Base-by-base conservation (phyloP, 2,113 vertebrate species). In the Ciconia stormi region DNA sequence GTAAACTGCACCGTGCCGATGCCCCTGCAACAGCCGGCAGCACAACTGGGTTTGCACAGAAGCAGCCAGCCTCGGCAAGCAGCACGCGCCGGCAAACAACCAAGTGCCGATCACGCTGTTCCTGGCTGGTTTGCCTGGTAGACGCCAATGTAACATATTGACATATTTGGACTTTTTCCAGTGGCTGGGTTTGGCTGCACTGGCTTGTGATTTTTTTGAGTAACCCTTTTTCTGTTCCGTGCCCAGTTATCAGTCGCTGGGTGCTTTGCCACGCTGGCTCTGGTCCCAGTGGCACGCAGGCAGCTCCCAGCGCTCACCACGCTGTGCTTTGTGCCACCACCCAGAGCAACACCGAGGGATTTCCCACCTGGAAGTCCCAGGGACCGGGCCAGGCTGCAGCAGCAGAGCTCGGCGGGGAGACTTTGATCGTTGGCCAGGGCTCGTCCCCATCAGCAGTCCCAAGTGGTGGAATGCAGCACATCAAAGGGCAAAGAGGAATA, bases 21-120 rank as follows among this genome's bases (percentile, higher is more conserved):
- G 62, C 25, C 71, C 36, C 2, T 0, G 69, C 30, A 16, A 9
- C 52, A 59, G 66, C 53, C 36, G 7, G 67, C 30, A 19, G 52
- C 58, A 34, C 47, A 26, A 11, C 34, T 1, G 1, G 40, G 8
- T 13, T 29, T 29, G 38, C 38, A 29, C 27, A 5, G 42, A 16
- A 47, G 36, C 46, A 50, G 23, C 16, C 20, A 21, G 85, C 56
- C 21, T 8, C 15, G 18, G 66, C 19, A 30, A 6, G 46, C 81
- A 15, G 42, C 67, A 7, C 13, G 4, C 0, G 5, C 52, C 7
- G 0, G 27, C 23, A 84, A 19, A 22, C 49, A 65, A 22, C 40
- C 8, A 2, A n/a, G 65, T 7, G 30, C 40, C 7, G 1, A 32
- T 46, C n/a, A 10, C 1, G 0, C 52, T 3, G 3, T 23, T 61